A percentile compares a stretch with the other conserved stretches of the same genome.
These are phyloP conservation scores for Lycopodina hypogea DNA, from an alignment of 37 sponge, comb jelly and placozoan species.

Conservation along the genomic window DNA sequence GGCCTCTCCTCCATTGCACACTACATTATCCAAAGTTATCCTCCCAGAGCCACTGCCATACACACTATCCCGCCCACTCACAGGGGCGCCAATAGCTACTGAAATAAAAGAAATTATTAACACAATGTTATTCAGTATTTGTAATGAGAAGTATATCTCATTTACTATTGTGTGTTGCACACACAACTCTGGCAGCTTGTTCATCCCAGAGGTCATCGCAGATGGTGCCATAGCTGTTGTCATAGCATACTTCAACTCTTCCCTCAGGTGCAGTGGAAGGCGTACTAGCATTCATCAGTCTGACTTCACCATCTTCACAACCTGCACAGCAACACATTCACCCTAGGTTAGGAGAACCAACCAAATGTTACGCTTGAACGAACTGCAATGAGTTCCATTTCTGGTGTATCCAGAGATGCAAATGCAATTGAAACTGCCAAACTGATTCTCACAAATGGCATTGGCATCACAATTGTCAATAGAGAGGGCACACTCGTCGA, in stretches of 20 bases:
- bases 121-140: background rate
- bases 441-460: slow-evolving; percentile 14
- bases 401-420: slow-evolving; percentile 36
- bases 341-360: background rate
- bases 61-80: background rate
- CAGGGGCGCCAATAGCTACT: background rate
- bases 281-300: slow-evolving; percentile 16
- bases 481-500: slow-evolving; percentile 5
- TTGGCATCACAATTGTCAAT: background rate
- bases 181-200: slow-evolving; percentile 32
- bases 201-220: slow-evolving; percentile 41
- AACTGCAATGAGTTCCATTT: slow-evolving; percentile 14
- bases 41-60: slow-evolving; percentile 23
- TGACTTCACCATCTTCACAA: slow-evolving; percentile 22
- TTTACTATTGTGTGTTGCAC: background rate
- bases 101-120: background rate
- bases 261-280: slow-evolving; percentile 19
- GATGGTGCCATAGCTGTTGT: slow-evolving; percentile 30
- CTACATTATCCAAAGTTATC: slow-evolving; percentile 12
- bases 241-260: slow-evolving; percentile 37
- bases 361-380: background rate
- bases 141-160: background rate
- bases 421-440: slow-evolving; percentile 28
- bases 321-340: background rate
- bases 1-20: slow-evolving; percentile 34